Evolutionary conservation across 1,140 invertebrate genomes (phyloP), one percentile per base, ranked within the genome.

Genomic region (Tachypleus tridentatus): DNA sequence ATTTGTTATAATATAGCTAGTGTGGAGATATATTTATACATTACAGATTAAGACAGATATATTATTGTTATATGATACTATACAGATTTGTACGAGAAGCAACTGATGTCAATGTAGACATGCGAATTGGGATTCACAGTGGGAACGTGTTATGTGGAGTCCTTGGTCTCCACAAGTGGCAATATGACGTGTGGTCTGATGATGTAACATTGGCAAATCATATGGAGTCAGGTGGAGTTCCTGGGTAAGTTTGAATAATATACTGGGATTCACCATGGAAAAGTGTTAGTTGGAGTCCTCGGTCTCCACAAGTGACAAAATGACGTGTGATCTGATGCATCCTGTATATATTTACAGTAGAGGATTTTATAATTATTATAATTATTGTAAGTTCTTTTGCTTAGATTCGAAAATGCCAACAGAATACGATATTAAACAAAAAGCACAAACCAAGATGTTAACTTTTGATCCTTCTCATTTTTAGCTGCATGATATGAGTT

Each of bases 151-250:
- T 95, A 5, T 91, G 91, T 64, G 94, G 95, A 1, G 83, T 97
- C 1, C 83, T 97, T 29, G 95, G 95, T 1, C 83, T 87, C 3
- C 84, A 87, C 64, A 97, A 97, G 77, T 96, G 93, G 91, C 94
- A 97, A 77, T 98, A 87, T 74, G 95, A 98, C 76, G 88, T 98
- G 67, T 97, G 93, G 93, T 95, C 92, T 0, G 87, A 88, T 75
- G 94, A 98, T 75, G 93, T 93, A 49, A 88, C 89, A 11, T 90
- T 97, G 68, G 95, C 95, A 5, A 96, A 94, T 77, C 86, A 88
- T 73, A 91, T 98, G 89, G 95, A 98, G 77, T 88, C 92, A 65
- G 87, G 88, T 3, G 94, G 95, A 11, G 81, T 85, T 72, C 85
- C 93, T 3, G 94, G 93, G 92, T 96, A 77, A 84, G 83, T 67